Base-by-base conservation (phyloP, 2,113 vertebrate genomes). In the Polyodon spathula region DNA sequence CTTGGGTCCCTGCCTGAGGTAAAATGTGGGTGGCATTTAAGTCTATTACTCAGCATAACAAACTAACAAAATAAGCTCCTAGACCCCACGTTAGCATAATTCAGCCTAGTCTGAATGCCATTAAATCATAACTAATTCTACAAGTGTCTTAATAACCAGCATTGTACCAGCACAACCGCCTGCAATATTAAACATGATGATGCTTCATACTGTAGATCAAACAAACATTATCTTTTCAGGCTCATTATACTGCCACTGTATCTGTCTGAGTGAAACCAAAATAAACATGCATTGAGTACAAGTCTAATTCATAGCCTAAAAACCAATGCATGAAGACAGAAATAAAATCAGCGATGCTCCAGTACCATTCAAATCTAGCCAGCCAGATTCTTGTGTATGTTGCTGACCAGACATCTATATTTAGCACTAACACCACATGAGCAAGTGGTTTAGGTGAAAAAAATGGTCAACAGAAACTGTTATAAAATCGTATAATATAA, bases 1-100 rank as follows among this genome's bases (percentile, higher is more conserved):
- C 57, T 76, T 72, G 58, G 59, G 40, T 66, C 66, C 61, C 60
- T 16, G 69, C 40, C 43, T 57, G 71, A 72, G 17, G 54, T 75
- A 73, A 80, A 71, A 14, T 69, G 53, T 51, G 56, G 62, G 62
- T 66, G 17, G 70, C 63, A n/a, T 72, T 69, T 37, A 73, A 58
- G 54, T 16, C 63, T 76, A 68, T 68, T 66, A 63, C 66, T 66
- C 48, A 58, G 64, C 70, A 74, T 27, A 74, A 75, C 59, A 74
- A 73, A 61, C 48, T 58, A 70, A 67, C 17, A 58, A 62, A 83
- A 67, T 17, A 78, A 58, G 6, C 56, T 14, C 57, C 5, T 6
- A 17, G 53, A 16, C 15, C 27, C 16, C 53, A 54, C 10, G 67
- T 75, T 62, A 65, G 7, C 64, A 75, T 79, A 68, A 6, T 14